These are phyloP conservation scores for Bos javanicus DNA, from an alignment of 2,113 vertebrate species.

Conservation along the genomic window DNA sequence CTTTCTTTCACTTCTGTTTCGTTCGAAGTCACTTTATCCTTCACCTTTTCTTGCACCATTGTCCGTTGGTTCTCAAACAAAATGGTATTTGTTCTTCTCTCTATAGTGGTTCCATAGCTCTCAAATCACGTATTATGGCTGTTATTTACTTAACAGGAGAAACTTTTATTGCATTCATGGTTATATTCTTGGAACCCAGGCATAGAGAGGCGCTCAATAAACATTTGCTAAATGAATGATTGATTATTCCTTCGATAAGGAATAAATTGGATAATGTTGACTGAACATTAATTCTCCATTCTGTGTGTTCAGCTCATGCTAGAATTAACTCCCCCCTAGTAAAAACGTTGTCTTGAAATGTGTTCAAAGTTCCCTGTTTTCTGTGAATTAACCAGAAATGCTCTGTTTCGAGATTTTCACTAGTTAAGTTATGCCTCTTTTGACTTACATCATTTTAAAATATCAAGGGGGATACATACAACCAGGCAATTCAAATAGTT, in stretches of 20 bases:
- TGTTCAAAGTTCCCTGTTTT: neutral
- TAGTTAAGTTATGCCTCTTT: neutral
- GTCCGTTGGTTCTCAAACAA: neutral
- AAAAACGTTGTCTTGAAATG: neutral
- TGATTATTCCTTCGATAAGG: no score
- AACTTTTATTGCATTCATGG: accelerated
- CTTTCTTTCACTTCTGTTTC: neutral
- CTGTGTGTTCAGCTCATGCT: neutral
- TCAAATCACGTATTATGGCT: accelerated
- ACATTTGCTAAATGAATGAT: neutral
- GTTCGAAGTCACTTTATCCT: accelerated
- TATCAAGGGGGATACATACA: neutral
- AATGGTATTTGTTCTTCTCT: neutral
- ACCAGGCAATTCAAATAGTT: neutral
- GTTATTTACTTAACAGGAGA: neutral
- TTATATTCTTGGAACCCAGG: neutral
- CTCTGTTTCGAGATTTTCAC: neutral
- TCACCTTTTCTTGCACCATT: neutral
- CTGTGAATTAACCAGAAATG: neutral
- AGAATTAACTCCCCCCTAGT: neutral
- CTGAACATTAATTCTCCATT: neutral
- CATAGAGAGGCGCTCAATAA: accelerated
- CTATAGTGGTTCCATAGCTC: accelerated
- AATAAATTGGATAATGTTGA: neutral
- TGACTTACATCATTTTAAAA: neutral